Evolutionary conservation across 2,888 invertebrate species (phyloP).

Genomic region (Andricus quercusramuli): DNA sequence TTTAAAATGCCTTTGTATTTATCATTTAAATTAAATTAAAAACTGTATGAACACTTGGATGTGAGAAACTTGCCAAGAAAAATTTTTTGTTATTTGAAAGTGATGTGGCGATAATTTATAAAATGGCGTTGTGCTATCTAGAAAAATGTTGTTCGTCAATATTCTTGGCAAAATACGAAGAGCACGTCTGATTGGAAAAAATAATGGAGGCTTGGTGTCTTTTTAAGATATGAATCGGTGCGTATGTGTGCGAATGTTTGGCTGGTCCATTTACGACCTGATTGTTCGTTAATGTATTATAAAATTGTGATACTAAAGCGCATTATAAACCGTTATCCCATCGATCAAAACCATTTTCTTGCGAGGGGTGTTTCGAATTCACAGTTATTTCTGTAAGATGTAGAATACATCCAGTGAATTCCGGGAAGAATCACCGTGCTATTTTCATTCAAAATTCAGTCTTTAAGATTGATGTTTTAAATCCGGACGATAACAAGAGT

Average conservation of each 20-base stretch:
- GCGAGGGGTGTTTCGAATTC: conserved; percentile 29
- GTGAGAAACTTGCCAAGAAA: conserved; percentile 14
- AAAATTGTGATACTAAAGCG: conserved; percentile 50
- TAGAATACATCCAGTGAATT: conserved; percentile 15
- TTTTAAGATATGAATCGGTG: conserved; percentile 27
- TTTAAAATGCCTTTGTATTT: conserved; percentile 58
- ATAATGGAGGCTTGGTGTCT: conserved; percentile 13
- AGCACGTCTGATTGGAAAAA: neutral
- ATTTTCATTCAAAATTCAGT: conserved; percentile 19
- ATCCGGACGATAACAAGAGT: conserved; percentile 29
- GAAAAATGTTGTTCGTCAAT: conserved; percentile 19
- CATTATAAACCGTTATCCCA: conserved; percentile 53
- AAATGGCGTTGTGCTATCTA: neutral
- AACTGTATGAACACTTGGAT: conserved; percentile 47
- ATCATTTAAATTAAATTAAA: conserved; percentile 56
- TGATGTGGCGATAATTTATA: neutral
- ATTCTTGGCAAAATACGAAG: neutral
- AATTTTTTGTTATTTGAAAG: neutral
- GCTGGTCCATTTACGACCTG: conserved; percentile 13
- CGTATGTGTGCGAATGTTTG: conserved; percentile 27
- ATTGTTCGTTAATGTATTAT: conserved; percentile 22
- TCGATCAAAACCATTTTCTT: conserved; percentile 2
- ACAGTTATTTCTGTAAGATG: conserved; percentile 20
- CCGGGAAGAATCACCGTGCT: neutral
- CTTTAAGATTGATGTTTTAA: conserved; percentile 27